A percentile compares a stretch with the other conserved stretches of the same genome.
These are phyloP conservation scores for Cotesia glomerata DNA, from an alignment of 1,140 invertebrate species.

Conservation along the genomic window DNA sequence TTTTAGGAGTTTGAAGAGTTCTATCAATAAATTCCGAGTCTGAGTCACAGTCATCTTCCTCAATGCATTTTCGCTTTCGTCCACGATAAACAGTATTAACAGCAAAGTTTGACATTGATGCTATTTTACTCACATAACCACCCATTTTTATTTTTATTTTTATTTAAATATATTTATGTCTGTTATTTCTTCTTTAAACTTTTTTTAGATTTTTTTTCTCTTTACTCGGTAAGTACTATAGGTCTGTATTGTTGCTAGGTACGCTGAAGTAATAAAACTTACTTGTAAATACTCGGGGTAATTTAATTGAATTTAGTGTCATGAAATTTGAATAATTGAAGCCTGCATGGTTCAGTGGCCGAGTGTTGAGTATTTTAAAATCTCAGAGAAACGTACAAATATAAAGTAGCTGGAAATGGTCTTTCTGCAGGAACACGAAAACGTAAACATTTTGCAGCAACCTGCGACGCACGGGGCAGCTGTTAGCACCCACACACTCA, in stretches of 20 bases:
- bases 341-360: neutral
- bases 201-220: too few species aligned
- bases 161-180: neutral
- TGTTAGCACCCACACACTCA: neutral
- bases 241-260: too few species aligned
- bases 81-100: slow-evolving; percentile 56
- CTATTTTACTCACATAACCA: slow-evolving; percentile 53
- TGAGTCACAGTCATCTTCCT: slow-evolving; percentile 54
- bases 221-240: too few species aligned
- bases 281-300: too few species aligned
- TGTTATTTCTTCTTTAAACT: neutral
- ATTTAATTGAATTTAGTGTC: neutral
- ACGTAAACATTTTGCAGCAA: slow-evolving; percentile 38
- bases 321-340: neutral
- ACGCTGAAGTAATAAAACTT: too few species aligned
- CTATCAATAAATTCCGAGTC: slow-evolving; percentile 59
- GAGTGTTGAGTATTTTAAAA: slow-evolving; percentile 3
- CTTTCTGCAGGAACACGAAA: neutral
- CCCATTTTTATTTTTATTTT: slow-evolving; percentile 49
- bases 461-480: slow-evolving; percentile 22
- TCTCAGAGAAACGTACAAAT: neutral
- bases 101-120: slow-evolving; percentile 54
- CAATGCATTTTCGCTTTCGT: slow-evolving; percentile 59
- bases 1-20: slow-evolving; percentile 60
- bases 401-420: neutral